A percentile compares a stretch with the other conserved stretches of the same genome.
Conservation (phyloP, 2,888 invertebrate genomes). For the Zygaena filipendulae region DNA sequence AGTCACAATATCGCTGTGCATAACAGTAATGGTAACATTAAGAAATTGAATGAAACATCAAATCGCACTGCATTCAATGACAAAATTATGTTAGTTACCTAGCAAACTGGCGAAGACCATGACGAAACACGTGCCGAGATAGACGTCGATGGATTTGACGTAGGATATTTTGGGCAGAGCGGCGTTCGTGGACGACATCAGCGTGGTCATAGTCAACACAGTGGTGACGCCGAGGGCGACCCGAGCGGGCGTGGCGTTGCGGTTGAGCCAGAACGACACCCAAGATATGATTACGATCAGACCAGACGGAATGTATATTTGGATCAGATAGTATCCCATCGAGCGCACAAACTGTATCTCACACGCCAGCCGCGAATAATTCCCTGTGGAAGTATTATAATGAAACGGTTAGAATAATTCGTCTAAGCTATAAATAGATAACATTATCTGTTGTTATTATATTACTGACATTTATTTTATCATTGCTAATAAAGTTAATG, state of each 20-base stretch:
- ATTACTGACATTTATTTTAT: no score
- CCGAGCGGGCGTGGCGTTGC: slow-evolving; percentile 94
- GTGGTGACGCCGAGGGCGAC: slow-evolving; percentile 95
- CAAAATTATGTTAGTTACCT: slow-evolving; percentile 71
- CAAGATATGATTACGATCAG: slow-evolving; percentile 97
- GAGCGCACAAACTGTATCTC: slow-evolving; percentile 97
- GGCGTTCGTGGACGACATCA: slow-evolving; percentile 96
- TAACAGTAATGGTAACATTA: no score
- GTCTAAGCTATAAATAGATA: no score
- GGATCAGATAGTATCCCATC: slow-evolving; percentile 98
- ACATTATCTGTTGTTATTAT: no score
- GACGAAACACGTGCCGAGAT: slow-evolving; percentile 97
- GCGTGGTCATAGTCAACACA: slow-evolving; percentile 97
- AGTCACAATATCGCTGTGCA: no score
- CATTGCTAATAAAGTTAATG: no score
- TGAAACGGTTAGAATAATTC: no score
- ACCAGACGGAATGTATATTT: slow-evolving; percentile 97
- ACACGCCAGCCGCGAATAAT: slow-evolving; percentile 95
- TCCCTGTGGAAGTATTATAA: slow-evolving; percentile 76
- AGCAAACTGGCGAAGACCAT: slow-evolving; percentile 98
- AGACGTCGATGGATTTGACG: slow-evolving; percentile 97
- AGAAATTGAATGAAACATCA: no score
- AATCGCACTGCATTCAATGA: slow-evolving; percentile 20
- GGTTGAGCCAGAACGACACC: slow-evolving; percentile 97
- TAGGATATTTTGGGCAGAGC: slow-evolving; percentile 98